Conservation (phyloP, 2,113 vertebrate species). For the Paradoxurus hermaphroditus region DNA sequence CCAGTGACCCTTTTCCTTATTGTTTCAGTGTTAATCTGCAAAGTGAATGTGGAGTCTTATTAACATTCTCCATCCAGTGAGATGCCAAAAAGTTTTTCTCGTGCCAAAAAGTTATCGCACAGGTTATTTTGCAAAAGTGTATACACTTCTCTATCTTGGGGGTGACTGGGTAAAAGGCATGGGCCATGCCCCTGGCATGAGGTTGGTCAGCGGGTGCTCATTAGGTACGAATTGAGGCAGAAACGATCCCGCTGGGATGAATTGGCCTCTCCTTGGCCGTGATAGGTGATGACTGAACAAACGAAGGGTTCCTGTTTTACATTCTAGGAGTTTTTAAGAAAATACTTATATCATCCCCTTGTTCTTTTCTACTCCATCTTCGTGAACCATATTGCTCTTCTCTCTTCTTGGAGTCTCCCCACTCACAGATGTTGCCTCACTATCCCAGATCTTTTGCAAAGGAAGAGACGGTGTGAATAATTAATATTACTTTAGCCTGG, state of each 20-base stretch:
- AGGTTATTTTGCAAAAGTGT: not conserved
- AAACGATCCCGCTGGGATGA: not conserved
- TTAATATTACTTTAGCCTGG: constrained; percentile 14
- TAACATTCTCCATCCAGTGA: not conserved
- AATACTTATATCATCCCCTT: not conserved
- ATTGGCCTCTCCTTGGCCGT: not conserved
- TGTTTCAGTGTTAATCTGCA: not conserved
- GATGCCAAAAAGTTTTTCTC: no score
- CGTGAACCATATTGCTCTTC: not conserved
- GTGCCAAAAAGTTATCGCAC: not conserved
- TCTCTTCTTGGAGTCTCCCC: not conserved
- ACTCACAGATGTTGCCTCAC: not conserved
- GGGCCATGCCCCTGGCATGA: not conserved
- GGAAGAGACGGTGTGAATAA: constrained; percentile 1
- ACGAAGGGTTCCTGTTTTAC: not conserved
- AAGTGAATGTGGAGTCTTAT: constrained; percentile 6
- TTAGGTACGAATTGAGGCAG: not conserved
- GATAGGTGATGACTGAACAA: not conserved
- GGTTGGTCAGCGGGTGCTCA: not conserved
- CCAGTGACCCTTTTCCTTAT: not conserved
- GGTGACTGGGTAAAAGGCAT: not conserved
- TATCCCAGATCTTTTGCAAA: not conserved
- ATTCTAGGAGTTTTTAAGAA: not conserved
- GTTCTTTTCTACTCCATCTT: not conserved
- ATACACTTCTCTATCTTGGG: not conserved